Percentiles rank a stretch among this genome's conserved stretches.
Evolutionary conservation across 2,113 vertebrate species (phyloP).

Genomic region (Thunnus thynnus): DNA sequence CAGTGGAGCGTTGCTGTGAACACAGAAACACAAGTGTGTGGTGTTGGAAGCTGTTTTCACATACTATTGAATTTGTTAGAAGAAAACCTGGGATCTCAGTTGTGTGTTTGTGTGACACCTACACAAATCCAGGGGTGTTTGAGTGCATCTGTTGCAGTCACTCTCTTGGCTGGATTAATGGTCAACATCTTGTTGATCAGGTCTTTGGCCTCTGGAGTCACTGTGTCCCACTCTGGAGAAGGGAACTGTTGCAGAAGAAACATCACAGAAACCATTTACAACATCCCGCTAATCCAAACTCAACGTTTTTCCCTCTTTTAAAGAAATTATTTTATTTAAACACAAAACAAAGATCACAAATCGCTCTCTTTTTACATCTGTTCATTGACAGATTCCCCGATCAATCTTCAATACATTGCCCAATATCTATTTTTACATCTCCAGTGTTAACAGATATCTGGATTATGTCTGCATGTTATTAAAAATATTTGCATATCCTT

Average conservation of each 20-base stretch:
- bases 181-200: slow-evolving; percentile 99
- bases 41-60: background rate
- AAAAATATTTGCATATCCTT: too few relatives aligned
- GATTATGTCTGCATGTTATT: too few relatives aligned
- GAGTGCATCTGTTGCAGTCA: slow-evolving; percentile 93
- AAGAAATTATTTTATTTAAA: too few relatives aligned
- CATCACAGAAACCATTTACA: background rate
- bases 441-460: too few relatives aligned
- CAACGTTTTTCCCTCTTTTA: too few relatives aligned
- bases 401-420: too few relatives aligned
- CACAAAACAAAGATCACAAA: too few relatives aligned
- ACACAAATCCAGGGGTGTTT: slow-evolving; percentile 99
- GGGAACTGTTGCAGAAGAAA: slow-evolving; percentile 87
- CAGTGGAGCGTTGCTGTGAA: slow-evolving; percentile 95
- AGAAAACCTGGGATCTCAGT: background rate
- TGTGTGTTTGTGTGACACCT: slow-evolving; percentile 68
- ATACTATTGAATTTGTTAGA: too few relatives aligned
- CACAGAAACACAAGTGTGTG: slow-evolving; percentile 29
- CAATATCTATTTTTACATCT: too few relatives aligned
- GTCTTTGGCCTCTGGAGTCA: slow-evolving; percentile 98
- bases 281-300: background rate
- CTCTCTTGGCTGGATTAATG: slow-evolving; percentile 95
- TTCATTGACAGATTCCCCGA: too few relatives aligned
- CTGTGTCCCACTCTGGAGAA: slow-evolving; percentile 98
- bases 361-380: too few relatives aligned